Conservation (phyloP, 2,113 vertebrate genomes). For the Myiozetetes cayanensis region DNA sequence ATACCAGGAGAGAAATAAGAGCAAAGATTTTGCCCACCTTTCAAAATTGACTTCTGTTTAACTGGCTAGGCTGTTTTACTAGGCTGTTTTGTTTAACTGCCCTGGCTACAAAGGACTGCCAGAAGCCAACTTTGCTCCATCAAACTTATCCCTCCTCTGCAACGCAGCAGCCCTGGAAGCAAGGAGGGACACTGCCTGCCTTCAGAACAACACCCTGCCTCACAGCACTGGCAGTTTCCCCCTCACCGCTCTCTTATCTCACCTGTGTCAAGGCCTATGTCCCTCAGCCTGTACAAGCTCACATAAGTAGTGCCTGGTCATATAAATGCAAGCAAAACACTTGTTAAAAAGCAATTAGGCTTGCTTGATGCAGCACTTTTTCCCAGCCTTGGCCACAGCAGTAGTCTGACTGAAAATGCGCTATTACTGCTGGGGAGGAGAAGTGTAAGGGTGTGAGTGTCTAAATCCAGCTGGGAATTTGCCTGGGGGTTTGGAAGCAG, state of each 20-base stretch:
- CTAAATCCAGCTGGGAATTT: not conserved
- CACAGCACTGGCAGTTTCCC: rapidly evolving
- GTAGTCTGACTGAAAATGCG: rapidly evolving
- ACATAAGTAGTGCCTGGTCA: not conserved
- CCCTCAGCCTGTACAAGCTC: not conserved
- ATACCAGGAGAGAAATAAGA: not conserved
- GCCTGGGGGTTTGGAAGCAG: not conserved
- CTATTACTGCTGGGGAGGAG: not conserved
- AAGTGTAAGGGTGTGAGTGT: not conserved
- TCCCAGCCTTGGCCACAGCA: not conserved
- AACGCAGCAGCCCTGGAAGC: not conserved
- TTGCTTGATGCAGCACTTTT: not conserved
- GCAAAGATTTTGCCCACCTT: not conserved
- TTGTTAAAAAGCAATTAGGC: not conserved
- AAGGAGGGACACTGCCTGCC: rapidly evolving
- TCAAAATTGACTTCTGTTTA: not conserved
- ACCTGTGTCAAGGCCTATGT: not conserved
- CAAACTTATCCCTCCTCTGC: not conserved
- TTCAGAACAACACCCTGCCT: not conserved
- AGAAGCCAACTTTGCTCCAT: not conserved
- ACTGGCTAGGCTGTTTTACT: not conserved
- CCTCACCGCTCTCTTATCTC: not conserved
- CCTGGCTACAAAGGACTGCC: not conserved
- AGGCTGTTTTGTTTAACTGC: too few relatives aligned
- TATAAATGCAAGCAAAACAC: not conserved